phyloP scores from a whole-genome alignment of 2,113 vertebrate species.

The Rhodinocichla rosea region DNA sequence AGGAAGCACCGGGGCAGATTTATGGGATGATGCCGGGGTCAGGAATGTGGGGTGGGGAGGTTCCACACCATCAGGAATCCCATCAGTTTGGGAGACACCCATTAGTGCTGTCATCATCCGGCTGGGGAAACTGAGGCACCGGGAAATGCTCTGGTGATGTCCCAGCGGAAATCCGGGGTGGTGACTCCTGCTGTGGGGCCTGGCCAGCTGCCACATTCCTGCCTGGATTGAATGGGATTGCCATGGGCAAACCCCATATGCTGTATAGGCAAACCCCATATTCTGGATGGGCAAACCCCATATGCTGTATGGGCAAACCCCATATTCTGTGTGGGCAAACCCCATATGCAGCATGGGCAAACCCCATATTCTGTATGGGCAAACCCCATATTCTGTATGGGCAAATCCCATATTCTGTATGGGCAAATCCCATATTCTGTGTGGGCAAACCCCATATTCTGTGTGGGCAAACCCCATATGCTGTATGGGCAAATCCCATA shows the following conservation, averaged over 20 bases:
- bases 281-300: too few species aligned
- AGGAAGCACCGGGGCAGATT: not conserved
- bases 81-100: not conserved
- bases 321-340: fast-evolving
- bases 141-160: not conserved
- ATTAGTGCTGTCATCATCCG: fast-evolving
- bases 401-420: fast-evolving
- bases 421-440: too few species aligned
- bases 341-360: too few species aligned
- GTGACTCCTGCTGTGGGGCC: not conserved
- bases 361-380: too few species aligned
- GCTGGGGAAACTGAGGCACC: not conserved
- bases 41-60: not conserved
- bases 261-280: too few species aligned
- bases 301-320: not conserved
- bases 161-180: fast-evolving
- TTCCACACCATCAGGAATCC: not conserved
- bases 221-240: not conserved
- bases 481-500: fast-evolving
- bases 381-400: too few species aligned
- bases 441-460: fast-evolving
- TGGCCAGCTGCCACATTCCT: fast-evolving
- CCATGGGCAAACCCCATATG: too few species aligned
- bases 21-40: not conserved
- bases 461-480: too few species aligned